Percentiles rank a stretch among this genome's conserved stretches.
Evolutionary conservation across 2,888 invertebrate genomes (phyloP).

Genomic region (Nezara viridula): DNA sequence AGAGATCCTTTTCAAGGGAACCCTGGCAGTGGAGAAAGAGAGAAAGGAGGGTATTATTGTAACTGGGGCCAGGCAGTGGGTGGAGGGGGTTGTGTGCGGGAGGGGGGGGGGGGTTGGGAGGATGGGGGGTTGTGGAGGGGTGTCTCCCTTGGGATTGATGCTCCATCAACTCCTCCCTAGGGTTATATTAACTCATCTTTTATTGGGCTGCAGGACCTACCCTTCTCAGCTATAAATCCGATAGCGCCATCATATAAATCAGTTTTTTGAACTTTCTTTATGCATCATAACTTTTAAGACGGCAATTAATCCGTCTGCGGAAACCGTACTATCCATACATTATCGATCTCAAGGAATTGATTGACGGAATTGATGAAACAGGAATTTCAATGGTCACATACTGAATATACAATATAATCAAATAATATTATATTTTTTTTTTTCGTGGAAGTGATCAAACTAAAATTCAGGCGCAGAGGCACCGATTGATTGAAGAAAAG

Average conservation of each 20-base stretch:
- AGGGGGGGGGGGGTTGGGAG: not conserved
- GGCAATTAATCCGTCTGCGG: conserved; percentile 45
- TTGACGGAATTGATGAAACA: not conserved
- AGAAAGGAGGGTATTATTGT: conserved; percentile 48
- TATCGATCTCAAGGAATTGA: not conserved
- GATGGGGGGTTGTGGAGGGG: not conserved
- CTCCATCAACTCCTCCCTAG: conserved; percentile 55
- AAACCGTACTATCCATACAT: conserved; percentile 43
- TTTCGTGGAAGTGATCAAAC: too few species aligned
- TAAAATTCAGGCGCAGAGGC: too few species aligned
- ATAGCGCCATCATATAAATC: conserved; percentile 47
- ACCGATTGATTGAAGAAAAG: too few species aligned
- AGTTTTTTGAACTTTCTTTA: conserved; percentile 55
- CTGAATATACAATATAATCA: not conserved
- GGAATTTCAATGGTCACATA: not conserved
- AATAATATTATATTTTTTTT: too few species aligned
- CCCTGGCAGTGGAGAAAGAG: conserved; percentile 14
- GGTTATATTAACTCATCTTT: conserved; percentile 58
- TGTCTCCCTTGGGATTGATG: conserved; percentile 51
- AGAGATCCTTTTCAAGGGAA: conserved; percentile 53
- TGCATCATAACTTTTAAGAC: conserved; percentile 37
- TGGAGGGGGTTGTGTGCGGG: not conserved
- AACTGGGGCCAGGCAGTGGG: conserved; percentile 40
- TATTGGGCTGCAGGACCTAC: conserved; percentile 52
- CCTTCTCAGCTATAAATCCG: conserved; percentile 50